Conservation (phyloP, 2,797 vertebrate species). For the Linurgus olivaceus region DNA sequence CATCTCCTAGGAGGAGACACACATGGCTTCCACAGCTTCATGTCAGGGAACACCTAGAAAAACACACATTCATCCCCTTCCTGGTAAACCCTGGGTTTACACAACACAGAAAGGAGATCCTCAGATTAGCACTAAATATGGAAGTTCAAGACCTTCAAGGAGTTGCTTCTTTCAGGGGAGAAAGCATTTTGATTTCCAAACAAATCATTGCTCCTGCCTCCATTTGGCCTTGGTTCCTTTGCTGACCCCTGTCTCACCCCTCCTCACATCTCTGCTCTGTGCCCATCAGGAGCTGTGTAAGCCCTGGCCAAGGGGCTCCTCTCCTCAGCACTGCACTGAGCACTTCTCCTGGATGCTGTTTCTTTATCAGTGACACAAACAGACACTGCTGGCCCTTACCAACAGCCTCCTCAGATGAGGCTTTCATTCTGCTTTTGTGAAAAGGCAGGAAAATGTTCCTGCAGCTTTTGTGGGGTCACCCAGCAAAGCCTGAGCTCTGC, state of each 20-base stretch:
- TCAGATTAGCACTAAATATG: neutral
- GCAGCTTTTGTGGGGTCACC: neutral
- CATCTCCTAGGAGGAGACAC: neutral
- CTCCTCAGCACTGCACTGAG: neutral
- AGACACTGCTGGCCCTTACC: neutral
- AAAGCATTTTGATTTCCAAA: neutral
- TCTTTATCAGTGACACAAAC: neutral
- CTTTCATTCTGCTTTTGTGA: neutral
- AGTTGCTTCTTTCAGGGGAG: neutral
- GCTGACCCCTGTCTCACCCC: neutral
- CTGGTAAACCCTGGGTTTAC: neutral
- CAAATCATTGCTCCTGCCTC: neutral
- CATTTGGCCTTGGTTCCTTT: neutral
- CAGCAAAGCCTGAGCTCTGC: neutral
- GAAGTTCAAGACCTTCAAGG: neutral
- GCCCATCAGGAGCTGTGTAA: neutral
- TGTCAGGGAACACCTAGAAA: neutral
- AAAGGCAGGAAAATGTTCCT: neutral
- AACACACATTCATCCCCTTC: neutral
- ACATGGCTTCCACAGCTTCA: neutral
- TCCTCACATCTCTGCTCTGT: neutral
- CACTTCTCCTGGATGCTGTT: neutral
- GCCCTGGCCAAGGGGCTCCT: neutral
- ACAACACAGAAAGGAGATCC: neutral
- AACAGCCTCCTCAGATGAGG: neutral